phyloP scores from a whole-genome alignment of 1,140 invertebrate species.

The Ladona fulva region DNA sequence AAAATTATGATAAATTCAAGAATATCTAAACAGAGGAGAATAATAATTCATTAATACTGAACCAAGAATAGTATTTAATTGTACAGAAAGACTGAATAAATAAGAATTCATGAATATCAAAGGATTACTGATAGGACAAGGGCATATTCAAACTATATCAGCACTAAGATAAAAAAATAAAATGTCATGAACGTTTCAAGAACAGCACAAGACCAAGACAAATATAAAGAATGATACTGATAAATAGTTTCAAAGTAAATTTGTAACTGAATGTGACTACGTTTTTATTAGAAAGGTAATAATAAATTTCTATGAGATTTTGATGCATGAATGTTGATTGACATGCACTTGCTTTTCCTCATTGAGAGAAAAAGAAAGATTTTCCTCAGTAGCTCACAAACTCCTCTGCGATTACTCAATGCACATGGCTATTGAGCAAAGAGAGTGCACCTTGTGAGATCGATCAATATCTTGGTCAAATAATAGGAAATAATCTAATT shows the following conservation, averaged over 20 bases:
- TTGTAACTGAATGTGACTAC: neutral
- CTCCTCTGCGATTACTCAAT: neutral
- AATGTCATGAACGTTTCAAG: neutral
- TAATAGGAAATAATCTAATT: neutral
- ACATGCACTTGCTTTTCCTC: neutral
- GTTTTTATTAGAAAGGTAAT: neutral
- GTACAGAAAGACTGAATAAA: too few relatives aligned
- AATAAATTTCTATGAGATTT: neutral
- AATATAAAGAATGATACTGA: neutral
- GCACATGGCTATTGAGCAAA: neutral
- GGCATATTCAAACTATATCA: too few relatives aligned
- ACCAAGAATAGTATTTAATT: too few relatives aligned
- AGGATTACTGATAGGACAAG: too few relatives aligned
- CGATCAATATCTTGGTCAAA: neutral
- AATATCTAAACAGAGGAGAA: too few relatives aligned
- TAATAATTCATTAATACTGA: too few relatives aligned
- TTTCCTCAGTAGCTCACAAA: neutral
- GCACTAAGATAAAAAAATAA: too few relatives aligned
- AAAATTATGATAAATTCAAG: too few relatives aligned
- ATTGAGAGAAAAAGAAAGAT: neutral
- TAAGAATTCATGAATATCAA: too few relatives aligned
- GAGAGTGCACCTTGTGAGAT: neutral
- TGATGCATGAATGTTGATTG: neutral
- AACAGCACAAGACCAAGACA: neutral
- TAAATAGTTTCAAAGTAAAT: neutral